phyloP scores from a whole-genome alignment of 2,113 vertebrate species.

The Uria aalge region DNA sequence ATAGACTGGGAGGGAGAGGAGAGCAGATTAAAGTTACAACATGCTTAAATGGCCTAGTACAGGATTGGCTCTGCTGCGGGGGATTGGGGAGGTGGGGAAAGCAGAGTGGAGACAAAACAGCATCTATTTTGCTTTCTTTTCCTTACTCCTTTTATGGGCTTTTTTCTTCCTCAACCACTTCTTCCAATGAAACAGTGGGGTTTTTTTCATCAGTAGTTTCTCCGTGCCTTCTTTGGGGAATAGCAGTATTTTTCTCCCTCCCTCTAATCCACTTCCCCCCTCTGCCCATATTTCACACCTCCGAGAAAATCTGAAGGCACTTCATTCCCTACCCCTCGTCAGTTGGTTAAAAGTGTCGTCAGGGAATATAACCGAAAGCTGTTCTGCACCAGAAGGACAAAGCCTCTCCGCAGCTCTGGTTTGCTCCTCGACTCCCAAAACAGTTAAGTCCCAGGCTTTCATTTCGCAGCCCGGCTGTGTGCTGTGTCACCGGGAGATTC shows the following conservation, averaged over 20 bases:
- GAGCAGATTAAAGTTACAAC: neutral
- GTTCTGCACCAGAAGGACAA: neutral
- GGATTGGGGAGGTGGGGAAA: neutral
- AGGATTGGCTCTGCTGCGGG: neutral
- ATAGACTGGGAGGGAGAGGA: neutral
- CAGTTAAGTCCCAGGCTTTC: neutral
- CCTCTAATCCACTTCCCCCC: neutral
- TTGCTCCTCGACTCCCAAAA: neutral
- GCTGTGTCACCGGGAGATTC: neutral
- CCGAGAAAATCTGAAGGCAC: neutral
- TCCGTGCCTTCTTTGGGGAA: neutral
- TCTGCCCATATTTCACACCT: slow-evolving; percentile 15
- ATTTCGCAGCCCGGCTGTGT: neutral
- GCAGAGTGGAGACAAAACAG: neutral
- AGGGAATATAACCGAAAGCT: neutral
- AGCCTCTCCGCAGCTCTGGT: neutral
- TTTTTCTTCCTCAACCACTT: neutral
- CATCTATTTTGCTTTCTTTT: neutral
- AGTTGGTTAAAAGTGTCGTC: neutral
- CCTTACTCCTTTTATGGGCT: neutral
- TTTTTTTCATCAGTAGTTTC: neutral
- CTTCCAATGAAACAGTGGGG: neutral
- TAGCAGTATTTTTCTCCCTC: neutral
- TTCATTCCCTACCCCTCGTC: neutral
- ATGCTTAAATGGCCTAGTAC: neutral